Base-by-base conservation (phyloP, 2,888 invertebrate genomes). In the Cosmorhoe ocellata region DNA sequence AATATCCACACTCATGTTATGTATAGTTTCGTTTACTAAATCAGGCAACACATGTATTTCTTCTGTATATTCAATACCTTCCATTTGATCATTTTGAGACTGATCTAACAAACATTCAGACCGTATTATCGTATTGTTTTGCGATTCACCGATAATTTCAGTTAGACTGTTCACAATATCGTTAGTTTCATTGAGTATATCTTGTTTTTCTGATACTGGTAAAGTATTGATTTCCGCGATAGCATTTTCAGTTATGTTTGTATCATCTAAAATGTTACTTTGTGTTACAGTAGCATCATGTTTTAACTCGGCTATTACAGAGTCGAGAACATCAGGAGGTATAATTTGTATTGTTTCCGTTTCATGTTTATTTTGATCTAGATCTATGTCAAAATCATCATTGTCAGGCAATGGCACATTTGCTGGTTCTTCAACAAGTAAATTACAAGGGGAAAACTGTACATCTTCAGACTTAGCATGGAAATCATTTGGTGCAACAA, bases 301-400 rank as follows among this genome's bases (percentile, higher is more conserved):
- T 18, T 33, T 45, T n/a, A 28, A 28, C 32, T 46, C 48, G 39
- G 8, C 33, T 33, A 31, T 33, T 30, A 42, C 22, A 38, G 30
- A 7, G 4, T 32, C 36, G 22, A 39, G 13, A 18, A 27, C 30
- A 36, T 49, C 49, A 26, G 46, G 28, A 14, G 12, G 30, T 4
- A 22, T 12, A 22, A 13, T 28, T 9, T 31, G 24, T 12, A 14
- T 18, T 32, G 6, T 47, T 41, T 47, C 33, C 7, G 32, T 12
- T 28, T 24, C 31, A 37, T 27, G 18, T 18, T 22, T 28, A n/a
- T 39, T 31, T 27, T 6, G 10, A 39, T 64, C 66, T 51, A 64
- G 64, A 9, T 76, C 76, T 52, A 70, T 43, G 34, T 79, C 74
- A 63, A 79, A 74, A 51, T 79, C 80, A 71, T 78, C 74, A 43